Base-by-base conservation (phyloP, 1,140 invertebrate species). In the Danaus plexippus region DNA sequence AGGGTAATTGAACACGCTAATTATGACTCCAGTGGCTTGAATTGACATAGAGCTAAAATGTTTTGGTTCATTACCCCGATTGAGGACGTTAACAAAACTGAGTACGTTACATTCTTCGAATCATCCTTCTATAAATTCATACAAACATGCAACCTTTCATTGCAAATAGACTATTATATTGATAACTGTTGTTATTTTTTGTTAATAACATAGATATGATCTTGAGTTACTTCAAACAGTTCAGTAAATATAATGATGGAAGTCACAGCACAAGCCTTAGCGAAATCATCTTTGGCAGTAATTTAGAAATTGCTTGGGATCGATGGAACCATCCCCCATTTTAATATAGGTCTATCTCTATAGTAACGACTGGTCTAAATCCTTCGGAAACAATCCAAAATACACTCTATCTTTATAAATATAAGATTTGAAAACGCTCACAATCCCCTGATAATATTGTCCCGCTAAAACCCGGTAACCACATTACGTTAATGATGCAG, bases 1-100 rank as follows among this genome's bases (percentile, higher is more conserved):
- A 67, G 59, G 40, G 43, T 63, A 63, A 67, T 61, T 63, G 55
- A 12, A 51, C 13, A 22, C 43, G 52, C 54, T 63, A 63, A 67
- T 63, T 67, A 60, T 57, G 47, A 56, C 43, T 51, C 22, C 22
- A 32, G 22, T 49, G 49, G 32, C 50, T 51, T 51, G 56, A n/a
- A 32, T 32, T 32, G 22, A 32, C 22, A 50, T 41, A 50, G 22
- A 50, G 45, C 49, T 54, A 40, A 61, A 61, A 57, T 61, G 43
- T 51, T 45, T 56, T 15, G 41, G 49, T 52, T 52, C 54, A 15
- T 59, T 59, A 57, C 11, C 22, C 32, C 22, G 9, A 43, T n/a
- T 49, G 47, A 56, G 47, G 47, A 48, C 47, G 11, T 22, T 18
- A 48, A 48, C 32, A 22, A 48, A 48, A 22, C 32, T 6, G 47